Evolutionary conservation across 2,888 invertebrate genomes (phyloP).

Genomic region (Drosophila nr. medialis): DNA sequence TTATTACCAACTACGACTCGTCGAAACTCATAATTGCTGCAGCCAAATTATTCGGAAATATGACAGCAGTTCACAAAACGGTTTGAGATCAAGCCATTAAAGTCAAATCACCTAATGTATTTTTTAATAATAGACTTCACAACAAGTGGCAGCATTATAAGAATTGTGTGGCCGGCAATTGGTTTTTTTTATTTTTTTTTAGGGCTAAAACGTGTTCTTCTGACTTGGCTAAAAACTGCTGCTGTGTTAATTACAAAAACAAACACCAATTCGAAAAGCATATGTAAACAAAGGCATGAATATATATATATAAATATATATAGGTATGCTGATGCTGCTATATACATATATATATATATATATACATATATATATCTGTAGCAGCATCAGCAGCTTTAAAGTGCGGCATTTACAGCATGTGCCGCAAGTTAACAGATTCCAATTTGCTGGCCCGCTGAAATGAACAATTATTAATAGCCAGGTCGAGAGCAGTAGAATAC

Average conservation of each 20-base stretch:
- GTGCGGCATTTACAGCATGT: conserved; percentile 25
- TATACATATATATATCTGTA: background rate
- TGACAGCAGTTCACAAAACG: background rate
- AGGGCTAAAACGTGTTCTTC: conserved; percentile 24
- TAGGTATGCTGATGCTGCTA: background rate
- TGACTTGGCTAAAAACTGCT: background rate
- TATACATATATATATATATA: too few species aligned
- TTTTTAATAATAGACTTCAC: background rate
- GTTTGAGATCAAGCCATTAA: background rate
- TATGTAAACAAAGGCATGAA: conserved; percentile 5
- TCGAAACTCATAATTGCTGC: background rate
- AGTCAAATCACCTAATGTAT: background rate
- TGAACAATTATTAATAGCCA: background rate
- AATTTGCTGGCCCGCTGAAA: background rate
- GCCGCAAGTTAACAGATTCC: background rate
- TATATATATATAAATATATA: conserved; percentile 11
- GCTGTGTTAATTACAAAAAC: conserved; percentile 36
- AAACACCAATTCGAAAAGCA: conserved; percentile 25
- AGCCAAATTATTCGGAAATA: background rate
- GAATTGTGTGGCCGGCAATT: background rate
- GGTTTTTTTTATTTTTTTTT: background rate
- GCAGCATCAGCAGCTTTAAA: conserved; percentile 3
- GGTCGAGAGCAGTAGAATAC: background rate
- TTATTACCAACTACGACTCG: background rate
- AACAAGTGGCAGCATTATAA: background rate